Conservation (phyloP, 64 coral and sea anemone genomes). For the Stichodactyla helianthus region DNA sequence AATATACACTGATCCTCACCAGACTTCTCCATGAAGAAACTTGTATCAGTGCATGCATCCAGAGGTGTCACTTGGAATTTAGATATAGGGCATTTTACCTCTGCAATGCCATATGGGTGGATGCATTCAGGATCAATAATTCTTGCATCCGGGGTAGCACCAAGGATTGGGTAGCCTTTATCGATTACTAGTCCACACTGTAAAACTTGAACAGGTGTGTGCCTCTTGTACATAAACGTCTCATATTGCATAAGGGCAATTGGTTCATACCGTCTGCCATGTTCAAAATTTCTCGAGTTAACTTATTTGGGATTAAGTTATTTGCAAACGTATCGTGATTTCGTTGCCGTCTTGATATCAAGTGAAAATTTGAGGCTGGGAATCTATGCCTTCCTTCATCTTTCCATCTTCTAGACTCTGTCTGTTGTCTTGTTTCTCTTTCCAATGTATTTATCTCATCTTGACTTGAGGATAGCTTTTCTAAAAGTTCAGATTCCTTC, state of each 20-base stretch:
- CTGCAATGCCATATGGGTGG: background rate
- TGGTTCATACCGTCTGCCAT: constrained; percentile 12
- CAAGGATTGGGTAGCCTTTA: background rate
- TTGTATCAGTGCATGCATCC: constrained; percentile 10
- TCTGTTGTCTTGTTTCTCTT: constrained; percentile 23
- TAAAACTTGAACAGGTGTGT: background rate
- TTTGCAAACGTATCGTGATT: constrained; percentile 39
- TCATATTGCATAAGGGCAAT: constrained; percentile 8
- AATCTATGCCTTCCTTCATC: constrained; percentile 41
- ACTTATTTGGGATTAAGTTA: constrained; percentile 18
- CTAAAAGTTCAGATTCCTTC: no score
- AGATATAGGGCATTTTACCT: constrained; percentile 23
- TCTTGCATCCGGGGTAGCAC: constrained; percentile 15
- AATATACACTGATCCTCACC: background rate
- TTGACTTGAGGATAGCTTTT: no score
- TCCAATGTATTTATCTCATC: no score
- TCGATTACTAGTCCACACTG: constrained; percentile 5
- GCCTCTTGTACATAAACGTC: background rate
- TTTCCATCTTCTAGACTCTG: constrained; percentile 33
- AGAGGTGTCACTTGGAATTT: constrained; percentile 13
- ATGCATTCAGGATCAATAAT: constrained; percentile 15
- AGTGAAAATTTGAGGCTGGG: constrained; percentile 50
- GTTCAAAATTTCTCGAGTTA: constrained; percentile 12
- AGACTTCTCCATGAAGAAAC: constrained; percentile 2
- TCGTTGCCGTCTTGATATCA: constrained; percentile 18